Conservation (phyloP, 2,888 invertebrate species). For the Synergus itoensis region DNA sequence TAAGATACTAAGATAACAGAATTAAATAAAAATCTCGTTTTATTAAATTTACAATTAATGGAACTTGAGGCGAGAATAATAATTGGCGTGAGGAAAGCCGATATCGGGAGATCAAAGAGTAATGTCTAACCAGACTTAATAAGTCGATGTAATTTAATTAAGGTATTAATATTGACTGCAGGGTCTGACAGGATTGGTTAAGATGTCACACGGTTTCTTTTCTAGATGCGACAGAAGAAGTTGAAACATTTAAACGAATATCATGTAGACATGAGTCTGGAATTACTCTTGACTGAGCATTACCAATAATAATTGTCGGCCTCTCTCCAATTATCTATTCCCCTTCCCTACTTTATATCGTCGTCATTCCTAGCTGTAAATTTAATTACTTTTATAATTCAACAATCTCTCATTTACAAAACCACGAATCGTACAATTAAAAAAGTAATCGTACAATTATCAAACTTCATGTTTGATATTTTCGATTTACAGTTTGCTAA, state of each 20-base stretch:
- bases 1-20: neutral
- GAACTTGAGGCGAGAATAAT: neutral
- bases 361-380: neutral
- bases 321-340: neutral
- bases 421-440: neutral
- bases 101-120: slow-evolving; percentile 61
- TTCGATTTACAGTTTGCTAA: neutral
- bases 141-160: slow-evolving; percentile 74
- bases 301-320: neutral
- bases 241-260: neutral
- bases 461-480: no score
- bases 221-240: neutral
- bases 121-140: slow-evolving; percentile 63
- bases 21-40: slow-evolving; percentile 36
- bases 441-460: no score
- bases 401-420: neutral
- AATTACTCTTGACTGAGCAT: neutral
- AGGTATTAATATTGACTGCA: slow-evolving; percentile 68
- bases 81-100: slow-evolving; percentile 70
- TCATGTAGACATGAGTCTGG: neutral
- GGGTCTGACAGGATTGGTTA: slow-evolving; percentile 48
- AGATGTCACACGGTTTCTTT: slow-evolving; percentile 14
- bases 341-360: neutral
- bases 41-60: slow-evolving; percentile 33
- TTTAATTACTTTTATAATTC: neutral